These are phyloP conservation scores for Pempheris klunzingeri DNA, from an alignment of 2,797 vertebrate species.

Conservation along the genomic window DNA sequence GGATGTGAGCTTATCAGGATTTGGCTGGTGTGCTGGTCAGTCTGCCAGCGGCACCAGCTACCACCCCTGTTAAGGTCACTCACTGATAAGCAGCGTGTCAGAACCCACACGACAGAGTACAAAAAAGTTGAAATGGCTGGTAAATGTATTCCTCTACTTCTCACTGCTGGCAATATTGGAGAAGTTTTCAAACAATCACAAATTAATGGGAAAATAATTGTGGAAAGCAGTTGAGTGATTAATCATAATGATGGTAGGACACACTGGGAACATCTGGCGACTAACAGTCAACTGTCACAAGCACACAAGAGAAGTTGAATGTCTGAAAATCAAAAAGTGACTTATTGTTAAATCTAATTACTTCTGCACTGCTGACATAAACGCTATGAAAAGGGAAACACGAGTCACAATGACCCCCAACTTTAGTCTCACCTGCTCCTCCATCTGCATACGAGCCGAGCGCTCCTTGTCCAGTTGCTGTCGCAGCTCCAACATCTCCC, in stretches of 20 bases:
- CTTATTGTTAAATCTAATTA: background rate
- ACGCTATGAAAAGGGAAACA: background rate
- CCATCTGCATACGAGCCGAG: conserved; percentile 83
- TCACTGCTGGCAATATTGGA: too few relatives aligned
- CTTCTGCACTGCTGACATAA: background rate
- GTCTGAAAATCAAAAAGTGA: background rate
- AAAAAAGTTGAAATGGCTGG: background rate
- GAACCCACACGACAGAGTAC: too few relatives aligned
- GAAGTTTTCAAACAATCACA: background rate
- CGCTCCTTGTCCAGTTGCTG: conserved; percentile 81
- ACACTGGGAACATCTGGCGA: too few relatives aligned
- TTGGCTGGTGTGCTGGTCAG: background rate
- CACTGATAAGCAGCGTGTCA: too few relatives aligned
- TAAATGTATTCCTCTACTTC: too few relatives aligned
- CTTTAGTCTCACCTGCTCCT: conserved; percentile 77
- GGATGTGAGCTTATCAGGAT: conserved; percentile 34
- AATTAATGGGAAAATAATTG: background rate
- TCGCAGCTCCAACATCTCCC: conserved; percentile 79
- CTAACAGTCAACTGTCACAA: background rate
- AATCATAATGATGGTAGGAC: too few relatives aligned
- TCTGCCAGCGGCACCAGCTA: conserved; percentile 5
- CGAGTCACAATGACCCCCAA: background rate
- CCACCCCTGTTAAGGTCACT: background rate
- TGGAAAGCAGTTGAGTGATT: background rate
- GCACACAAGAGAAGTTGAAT: background rate